Evolutionary conservation across 2,113 vertebrate species (phyloP).

Genomic region (Nettapus auritus): DNA sequence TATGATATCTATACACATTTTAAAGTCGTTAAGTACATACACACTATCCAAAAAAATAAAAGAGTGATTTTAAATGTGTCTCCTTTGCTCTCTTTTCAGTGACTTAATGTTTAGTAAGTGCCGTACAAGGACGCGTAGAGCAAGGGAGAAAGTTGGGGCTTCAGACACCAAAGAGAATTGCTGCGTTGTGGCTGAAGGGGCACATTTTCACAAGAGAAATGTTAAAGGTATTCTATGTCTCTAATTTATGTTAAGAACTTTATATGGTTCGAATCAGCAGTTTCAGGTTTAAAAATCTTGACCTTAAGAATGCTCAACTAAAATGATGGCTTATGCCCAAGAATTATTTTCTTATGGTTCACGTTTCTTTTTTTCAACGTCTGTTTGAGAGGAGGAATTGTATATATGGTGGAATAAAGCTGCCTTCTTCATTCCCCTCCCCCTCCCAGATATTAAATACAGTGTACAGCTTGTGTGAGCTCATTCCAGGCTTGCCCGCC

Average conservation of each 20-base stretch:
- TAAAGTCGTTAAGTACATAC: not conserved
- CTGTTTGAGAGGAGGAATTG: not conserved
- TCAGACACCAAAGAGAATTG: slow-evolving; percentile 49
- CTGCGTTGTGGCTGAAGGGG: slow-evolving; percentile 30
- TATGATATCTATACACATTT: not conserved
- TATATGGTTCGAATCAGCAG: not conserved
- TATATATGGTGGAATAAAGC: slow-evolving; percentile 39
- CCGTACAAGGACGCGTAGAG: slow-evolving; percentile 38
- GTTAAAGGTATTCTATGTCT: slow-evolving; percentile 74
- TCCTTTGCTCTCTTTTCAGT: slow-evolving; percentile 58
- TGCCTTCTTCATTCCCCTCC: not conserved
- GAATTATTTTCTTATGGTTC: slow-evolving; percentile 15
- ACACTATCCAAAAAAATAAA: not conserved
- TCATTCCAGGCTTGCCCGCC: slow-evolving; percentile 68
- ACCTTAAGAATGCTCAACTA: slow-evolving; percentile 4
- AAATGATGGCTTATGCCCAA: not conserved
- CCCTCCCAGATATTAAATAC: slow-evolving; percentile 2
- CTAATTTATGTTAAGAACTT: slow-evolving; percentile 42
- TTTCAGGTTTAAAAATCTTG: slow-evolving; percentile 30
- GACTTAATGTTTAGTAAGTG: slow-evolving; percentile 37
- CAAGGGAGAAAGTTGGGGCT: slow-evolving; percentile 46
- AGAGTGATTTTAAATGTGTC: not conserved
- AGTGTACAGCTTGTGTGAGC: slow-evolving; percentile 36
- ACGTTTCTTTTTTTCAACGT: not conserved
- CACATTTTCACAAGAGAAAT: slow-evolving; percentile 59